Evolutionary conservation across 2,113 vertebrate genomes (phyloP).

Genomic region (Mobula hypostoma): DNA sequence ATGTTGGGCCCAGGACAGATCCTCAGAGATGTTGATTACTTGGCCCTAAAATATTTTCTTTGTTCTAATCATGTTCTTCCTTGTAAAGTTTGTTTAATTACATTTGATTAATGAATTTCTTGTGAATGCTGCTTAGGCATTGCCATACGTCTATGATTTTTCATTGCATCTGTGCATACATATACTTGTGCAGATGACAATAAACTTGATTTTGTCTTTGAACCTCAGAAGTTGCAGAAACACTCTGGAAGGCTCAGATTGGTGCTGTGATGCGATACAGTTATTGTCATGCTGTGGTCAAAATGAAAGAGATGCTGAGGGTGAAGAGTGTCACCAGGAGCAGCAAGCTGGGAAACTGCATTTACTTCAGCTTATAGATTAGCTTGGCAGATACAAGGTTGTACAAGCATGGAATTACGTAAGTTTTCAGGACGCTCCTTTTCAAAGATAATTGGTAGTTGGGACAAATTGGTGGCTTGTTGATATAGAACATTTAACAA

Average conservation of each 20-base stretch:
- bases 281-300: neutral
- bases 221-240: neutral
- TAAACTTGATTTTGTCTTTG: neutral
- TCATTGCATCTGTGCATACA: no score
- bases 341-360: neutral
- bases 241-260: neutral
- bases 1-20: no score
- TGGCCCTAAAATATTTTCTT: neutral
- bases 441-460: neutral
- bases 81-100: no score
- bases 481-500: neutral
- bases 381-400: neutral
- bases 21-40: no score
- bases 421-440: neutral
- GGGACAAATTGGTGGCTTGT: neutral
- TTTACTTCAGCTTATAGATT: neutral
- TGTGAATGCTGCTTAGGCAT: no score
- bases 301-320: neutral
- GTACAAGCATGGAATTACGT: neutral
- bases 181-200: no score
- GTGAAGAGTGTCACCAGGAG: neutral
- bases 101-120: no score
- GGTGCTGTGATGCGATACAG: neutral
- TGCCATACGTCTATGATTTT: no score
- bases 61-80: no score